Evolutionary conservation across 1,140 invertebrate genomes (phyloP), one percentile per base, ranked within the genome.

Genomic region (Uloborus diversus): DNA sequence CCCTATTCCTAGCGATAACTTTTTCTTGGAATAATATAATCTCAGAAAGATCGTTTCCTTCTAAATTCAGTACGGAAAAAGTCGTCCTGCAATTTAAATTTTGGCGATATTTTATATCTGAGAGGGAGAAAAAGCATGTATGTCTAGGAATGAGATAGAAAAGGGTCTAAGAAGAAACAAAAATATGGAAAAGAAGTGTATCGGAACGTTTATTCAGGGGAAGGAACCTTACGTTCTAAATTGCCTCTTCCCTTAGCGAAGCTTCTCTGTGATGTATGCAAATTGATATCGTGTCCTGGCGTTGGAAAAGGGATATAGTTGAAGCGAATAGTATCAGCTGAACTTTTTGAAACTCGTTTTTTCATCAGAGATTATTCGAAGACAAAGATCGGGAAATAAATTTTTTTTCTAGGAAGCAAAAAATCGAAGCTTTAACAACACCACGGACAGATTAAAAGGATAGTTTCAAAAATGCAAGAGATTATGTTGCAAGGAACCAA

Each of bases 41-140:
- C 42, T 71, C 25, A 37, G 25, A 59, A 47, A 47, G 37, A 71
- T 71, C 68, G 23, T 59, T 25, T 61, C 20, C 23, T 27, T 4
- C 17, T 2, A 23, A 37, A 42, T 23, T 11, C n/a, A 42, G 53
- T 25, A n/a, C 14, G 27, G 35, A 9, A 4, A 56, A 42, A 71
- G 14, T 61, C 35, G 69, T 71, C 57, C 57, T 71, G 69, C 47
- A 71, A 71, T 71, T 71, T 71, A 71, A 71, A 71, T 59, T 59
- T 56, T 61, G 30, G 30, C 30, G n/a, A 32, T 56, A 69, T 57
- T 69, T 53, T 14, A 28, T 69, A 56, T 69, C 49, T 53, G 30
- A n/a, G 20, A 47, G 25, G 25, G 33, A 71, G 28, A 30, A 28
- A 27, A 42, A 49, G 32, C 35, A 28, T 30, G 33, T 59, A 17